These are phyloP conservation scores for Carposina sasakii DNA, from an alignment of 1,140 invertebrate genomes.

Conservation along the genomic window DNA sequence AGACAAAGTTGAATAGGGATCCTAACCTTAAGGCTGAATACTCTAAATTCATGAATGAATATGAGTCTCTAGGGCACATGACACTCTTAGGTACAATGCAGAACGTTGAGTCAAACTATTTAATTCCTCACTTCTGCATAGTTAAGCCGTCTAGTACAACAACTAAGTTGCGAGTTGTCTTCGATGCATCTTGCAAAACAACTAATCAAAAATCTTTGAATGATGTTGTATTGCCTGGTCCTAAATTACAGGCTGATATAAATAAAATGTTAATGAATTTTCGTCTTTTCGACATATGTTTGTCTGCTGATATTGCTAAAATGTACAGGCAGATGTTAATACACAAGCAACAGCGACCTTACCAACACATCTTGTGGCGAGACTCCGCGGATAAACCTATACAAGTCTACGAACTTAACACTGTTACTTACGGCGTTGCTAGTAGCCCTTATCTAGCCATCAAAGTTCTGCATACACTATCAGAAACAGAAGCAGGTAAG, in stretches of 20 bases:
- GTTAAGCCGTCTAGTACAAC: not conserved
- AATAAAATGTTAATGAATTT: constrained; percentile 6
- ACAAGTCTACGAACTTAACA: constrained; percentile 28
- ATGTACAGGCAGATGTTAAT: constrained; percentile 5
- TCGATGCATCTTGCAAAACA: not conserved
- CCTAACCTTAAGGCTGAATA: not conserved
- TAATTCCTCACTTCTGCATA: not conserved
- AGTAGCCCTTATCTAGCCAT: constrained; percentile 34
- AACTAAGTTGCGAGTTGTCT: not conserved
- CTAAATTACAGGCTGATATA: constrained; percentile 5
- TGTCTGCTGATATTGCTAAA: constrained; percentile 7
- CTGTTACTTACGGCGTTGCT: constrained; percentile 34
- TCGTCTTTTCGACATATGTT: not conserved
- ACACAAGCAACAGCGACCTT: not conserved
- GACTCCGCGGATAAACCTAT: constrained; percentile 13
- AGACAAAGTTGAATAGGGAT: not conserved
- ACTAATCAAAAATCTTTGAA: constrained; percentile 3
- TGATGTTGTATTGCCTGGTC: not conserved
- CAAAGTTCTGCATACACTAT: constrained; percentile 25
- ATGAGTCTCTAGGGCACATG: not conserved
- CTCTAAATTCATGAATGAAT: not conserved
- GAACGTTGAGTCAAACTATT: not conserved
- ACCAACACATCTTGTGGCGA: constrained; percentile 11
- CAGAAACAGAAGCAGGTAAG: constrained; percentile 12
- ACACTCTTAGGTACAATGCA: not conserved